Conservation (phyloP, 2,113 vertebrate species). For the Oplegnathus fasciatus region DNA sequence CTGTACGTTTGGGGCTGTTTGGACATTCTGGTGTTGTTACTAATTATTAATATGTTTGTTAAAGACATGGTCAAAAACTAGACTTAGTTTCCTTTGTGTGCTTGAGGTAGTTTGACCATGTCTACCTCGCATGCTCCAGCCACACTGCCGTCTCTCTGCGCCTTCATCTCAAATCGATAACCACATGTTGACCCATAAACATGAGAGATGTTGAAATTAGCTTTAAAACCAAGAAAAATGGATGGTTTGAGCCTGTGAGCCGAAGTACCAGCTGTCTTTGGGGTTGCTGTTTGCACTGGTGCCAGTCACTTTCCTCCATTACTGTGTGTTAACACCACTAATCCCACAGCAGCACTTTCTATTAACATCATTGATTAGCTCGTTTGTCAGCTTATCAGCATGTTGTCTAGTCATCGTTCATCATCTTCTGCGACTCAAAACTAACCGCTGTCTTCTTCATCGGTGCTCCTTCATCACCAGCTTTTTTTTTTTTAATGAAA, state of each 20-base stretch:
- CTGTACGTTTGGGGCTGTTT: neutral
- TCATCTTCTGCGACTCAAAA: neutral
- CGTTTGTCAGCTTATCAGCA: neutral
- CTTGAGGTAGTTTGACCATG: conserved; percentile 17
- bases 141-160: neutral
- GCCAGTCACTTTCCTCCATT: conserved; percentile 50
- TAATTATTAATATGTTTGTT: conserved; percentile 49
- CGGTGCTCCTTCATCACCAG: neutral
- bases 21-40: neutral
- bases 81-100: neutral
- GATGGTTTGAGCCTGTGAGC: conserved; percentile 17
- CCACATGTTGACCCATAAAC: neutral
- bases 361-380: conserved; percentile 6
- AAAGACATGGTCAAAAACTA: neutral
- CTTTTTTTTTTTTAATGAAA: neutral
- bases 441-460: neutral
- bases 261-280: neutral
- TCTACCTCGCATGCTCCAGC: conserved; percentile 36
- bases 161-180: neutral
- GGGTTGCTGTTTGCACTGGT: conserved; percentile 56
- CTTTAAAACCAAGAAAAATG: neutral
- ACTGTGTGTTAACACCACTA: conserved; percentile 27
- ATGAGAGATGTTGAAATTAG: neutral
- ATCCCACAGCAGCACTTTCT: neutral
- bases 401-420: conserved; percentile 15